Conservation (phyloP, 2,113 vertebrate genomes). For the Lanius collurio region DNA sequence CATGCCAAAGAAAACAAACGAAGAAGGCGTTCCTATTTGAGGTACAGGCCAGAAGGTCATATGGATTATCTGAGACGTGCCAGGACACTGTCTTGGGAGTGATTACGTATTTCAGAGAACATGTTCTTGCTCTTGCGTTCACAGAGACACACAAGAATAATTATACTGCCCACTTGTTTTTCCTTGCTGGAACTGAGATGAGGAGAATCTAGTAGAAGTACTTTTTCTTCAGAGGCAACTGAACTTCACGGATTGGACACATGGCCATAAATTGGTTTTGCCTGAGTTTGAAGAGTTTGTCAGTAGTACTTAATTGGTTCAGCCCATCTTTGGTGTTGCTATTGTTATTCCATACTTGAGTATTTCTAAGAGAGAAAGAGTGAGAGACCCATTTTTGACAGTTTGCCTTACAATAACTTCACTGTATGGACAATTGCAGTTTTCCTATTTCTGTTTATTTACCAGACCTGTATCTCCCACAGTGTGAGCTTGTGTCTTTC, state of each 20-base stretch:
- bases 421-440: not conserved
- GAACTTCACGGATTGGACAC: not conserved
- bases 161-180: not conserved
- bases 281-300: not conserved
- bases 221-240: not conserved
- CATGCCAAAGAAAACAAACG: not conserved
- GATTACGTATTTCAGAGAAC: not conserved
- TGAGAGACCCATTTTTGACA: not conserved
- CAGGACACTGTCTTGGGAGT: conserved; percentile 3
- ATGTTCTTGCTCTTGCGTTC: not conserved
- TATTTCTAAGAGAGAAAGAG: not conserved
- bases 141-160: not conserved
- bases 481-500: not conserved
- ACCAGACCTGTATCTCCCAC: not conserved
- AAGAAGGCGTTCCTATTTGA: conserved; percentile 34
- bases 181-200: not conserved
- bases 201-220: not conserved
- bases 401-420: not conserved
- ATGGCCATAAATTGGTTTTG: not conserved
- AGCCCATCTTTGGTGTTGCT: not conserved
- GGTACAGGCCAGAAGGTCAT: conserved; percentile 33
- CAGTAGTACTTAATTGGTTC: not conserved
- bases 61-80: conserved; percentile 24
- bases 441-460: not conserved
- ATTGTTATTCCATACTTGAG: not conserved